Evolutionary conservation across 2,888 invertebrate genomes (phyloP), one percentile per base, ranked within the genome.

Genomic region (Leptinotarsa tumamoca): DNA sequence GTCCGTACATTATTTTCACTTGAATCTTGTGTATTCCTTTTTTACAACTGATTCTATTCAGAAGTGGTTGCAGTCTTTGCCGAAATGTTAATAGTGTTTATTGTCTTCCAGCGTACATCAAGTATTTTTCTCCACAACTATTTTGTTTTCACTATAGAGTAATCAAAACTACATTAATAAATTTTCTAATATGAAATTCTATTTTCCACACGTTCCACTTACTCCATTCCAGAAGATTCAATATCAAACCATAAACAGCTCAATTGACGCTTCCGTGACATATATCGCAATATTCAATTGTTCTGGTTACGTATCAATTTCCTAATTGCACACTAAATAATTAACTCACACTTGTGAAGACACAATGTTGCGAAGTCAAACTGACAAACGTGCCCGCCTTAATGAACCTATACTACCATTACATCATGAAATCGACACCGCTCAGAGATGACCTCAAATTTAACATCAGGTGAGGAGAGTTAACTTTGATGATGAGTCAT

Each of bases 321-420:
- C 75, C 75, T 75, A 75, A 75, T 75, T 75, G 75, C 75, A 56
- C 49, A n/a, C 72, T 54, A 70, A 69, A 68, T 75, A 72, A 75
- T 72, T 75, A 75, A 68, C 72, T 75, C 56, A 17, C 72, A 67
- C 69, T 75, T 75, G 75, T 75, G 49, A 27, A 56, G 54, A 72
- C 58, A 67, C 72, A 75, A 75, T 72, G 52, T 27, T 75, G 68
- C 56, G 63, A 52, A 54, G 72, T 75, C 43, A n/a, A 63, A 43
- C 63, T n/a, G 63, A 14, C 63, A 63, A 63, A 63, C 63, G 63
- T 72, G 72, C 69, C 15, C 72, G 72, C 61, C 43, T 67, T 72
- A 14, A 33, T 33, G 33, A 71, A 50, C 50, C 52, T 21, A 71
- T 43, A 67, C 71, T 33, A 13, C 63, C n/a, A 63, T 63, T 63